Base-by-base conservation (phyloP, 2,797 vertebrate genomes). In the Sebastes minor region DNA sequence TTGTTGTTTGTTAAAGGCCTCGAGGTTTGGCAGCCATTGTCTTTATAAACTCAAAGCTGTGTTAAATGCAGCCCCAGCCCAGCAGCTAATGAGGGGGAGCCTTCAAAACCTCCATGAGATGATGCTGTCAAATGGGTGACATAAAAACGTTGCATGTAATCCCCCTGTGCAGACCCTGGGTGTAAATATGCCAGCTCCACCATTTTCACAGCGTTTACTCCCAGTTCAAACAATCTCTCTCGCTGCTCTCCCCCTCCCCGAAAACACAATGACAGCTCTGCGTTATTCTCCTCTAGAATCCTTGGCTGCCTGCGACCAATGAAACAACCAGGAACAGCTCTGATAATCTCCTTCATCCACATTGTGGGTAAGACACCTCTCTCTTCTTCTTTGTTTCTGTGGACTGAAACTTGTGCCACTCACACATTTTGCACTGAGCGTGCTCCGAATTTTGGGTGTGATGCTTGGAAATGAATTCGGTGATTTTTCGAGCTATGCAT, bases 171-270 rank as follows among this genome's bases (percentile, higher is more conserved):
- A 88, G 90, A 89, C 92, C 94, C 86, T 85, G 87, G 91, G 88
- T 93, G 91, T 94, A 94, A 94, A 95, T 94, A 94, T 95, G 93
- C 94, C 94, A 93, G 90, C 92, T 88, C 91, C 88, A 87, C 93
- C 89, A 88, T 94, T 95, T 94, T 93, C 86, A 84, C 88, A 86
- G 88, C 92, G 67, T 93, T 94, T 94, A 92, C 90, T 94, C 87
- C 59, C 83, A 92, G 94, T 95, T 95, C 94, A 95, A 95, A 95
- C 93, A 92, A 81, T 88, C 74, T 63, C 83, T 89, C 75, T 85
- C 67, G 74, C 82, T 64, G 72, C 42, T 72, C 70, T 53, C 81
- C 59, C 77, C 77, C 76, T 85, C 80, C 62, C 83, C 23, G 79
- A 81, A 93, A 93, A 91, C 86, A 89, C 89, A 87, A 68, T 94